Evolutionary conservation across 2,888 invertebrate species (phyloP).

Genomic region (Eurytoma californica): DNA sequence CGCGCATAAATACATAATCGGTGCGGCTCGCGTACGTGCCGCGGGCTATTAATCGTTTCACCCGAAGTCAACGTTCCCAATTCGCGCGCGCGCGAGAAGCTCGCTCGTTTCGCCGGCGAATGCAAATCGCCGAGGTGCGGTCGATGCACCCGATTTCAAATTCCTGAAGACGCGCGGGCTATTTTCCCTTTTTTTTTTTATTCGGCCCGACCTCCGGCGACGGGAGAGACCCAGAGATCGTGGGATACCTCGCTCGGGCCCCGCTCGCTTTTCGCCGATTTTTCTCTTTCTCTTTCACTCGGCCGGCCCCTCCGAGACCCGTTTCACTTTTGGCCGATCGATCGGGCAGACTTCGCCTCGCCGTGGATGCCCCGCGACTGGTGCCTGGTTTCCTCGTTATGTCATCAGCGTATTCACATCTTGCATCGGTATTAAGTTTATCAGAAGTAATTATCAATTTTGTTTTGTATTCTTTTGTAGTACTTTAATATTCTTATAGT

Average conservation of each 20-base stretch:
- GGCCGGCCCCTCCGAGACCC: no score
- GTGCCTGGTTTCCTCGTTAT: not conserved
- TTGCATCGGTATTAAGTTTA: not conserved
- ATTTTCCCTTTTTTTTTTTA: conserved; percentile 11
- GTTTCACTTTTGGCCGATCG: not conserved
- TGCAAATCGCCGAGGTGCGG: conserved; percentile 22
- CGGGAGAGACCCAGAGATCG: not conserved
- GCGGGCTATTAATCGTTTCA: conserved; percentile 20
- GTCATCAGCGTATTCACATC: not conserved
- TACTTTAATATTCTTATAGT: no score
- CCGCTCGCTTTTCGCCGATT: not conserved
- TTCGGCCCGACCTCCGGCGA: not conserved
- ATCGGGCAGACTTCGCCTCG: not conserved
- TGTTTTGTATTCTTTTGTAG: no score
- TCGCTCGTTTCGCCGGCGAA: conserved; percentile 7
- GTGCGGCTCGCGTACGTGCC: not conserved
- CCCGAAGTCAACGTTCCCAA: conserved; percentile 38
- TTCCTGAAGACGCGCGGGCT: conserved; percentile 6
- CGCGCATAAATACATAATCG: not conserved
- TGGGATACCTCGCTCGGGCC: not conserved
- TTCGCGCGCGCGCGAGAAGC: conserved; percentile 13
- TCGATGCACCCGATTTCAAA: conserved; percentile 53
- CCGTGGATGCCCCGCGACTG: no score
- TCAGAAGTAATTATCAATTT: not conserved
- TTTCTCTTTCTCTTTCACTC: conserved; percentile 15